Base-by-base conservation (phyloP, 1,140 invertebrate species). In the Mesaphorura yosii region DNA sequence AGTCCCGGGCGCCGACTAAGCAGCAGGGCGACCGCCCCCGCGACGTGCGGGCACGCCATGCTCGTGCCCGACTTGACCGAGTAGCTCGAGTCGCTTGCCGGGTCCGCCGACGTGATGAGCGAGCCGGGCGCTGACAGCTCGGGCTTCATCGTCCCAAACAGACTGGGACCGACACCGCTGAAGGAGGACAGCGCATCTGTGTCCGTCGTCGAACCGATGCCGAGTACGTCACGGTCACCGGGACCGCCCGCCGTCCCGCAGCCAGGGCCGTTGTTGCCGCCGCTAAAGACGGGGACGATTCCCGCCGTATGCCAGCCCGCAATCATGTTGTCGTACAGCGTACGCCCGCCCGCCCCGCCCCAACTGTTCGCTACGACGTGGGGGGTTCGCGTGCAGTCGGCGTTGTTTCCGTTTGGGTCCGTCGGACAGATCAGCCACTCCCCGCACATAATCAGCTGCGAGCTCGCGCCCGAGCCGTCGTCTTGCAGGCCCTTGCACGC, bases 101-200 rank as follows among this genome's bases (percentile, higher is more conserved):
- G 26, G 12, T 27, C 42, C 1, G 58, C 52, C 20, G 57, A 59
- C 10, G 22, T 19, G 10, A 59, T 20, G 23, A 48, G 17, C 5
- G 26, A n/a, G 5, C 52, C 57, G 2, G 58, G 58, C 4, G 54
- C 58, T 14, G 44, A 17, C 2, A 60, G 4, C 5, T 60, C 58
- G 2, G 53, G 53, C 45, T 55, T 55, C 1, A 49, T 20, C 29
- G 15, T 42, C n/a, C 23, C 39, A 17, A 14, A 5, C 12, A 12
- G n/a, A 19, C 27, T 25, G 15, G 53, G 53, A 1, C 53, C 53
- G 15, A 19, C 38, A 2, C 38, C n/a, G 2, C 47, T 51, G 22
- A 48, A 48, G 7, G 1, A 6, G 14, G 54, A 20, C 19, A 50
- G 12, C 10, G 3, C 15, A 22, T 46, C 42, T 15, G 50, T 12